Evolutionary conservation across 2,888 invertebrate species (phyloP).

Genomic region (Rugalucina vietnamica): DNA sequence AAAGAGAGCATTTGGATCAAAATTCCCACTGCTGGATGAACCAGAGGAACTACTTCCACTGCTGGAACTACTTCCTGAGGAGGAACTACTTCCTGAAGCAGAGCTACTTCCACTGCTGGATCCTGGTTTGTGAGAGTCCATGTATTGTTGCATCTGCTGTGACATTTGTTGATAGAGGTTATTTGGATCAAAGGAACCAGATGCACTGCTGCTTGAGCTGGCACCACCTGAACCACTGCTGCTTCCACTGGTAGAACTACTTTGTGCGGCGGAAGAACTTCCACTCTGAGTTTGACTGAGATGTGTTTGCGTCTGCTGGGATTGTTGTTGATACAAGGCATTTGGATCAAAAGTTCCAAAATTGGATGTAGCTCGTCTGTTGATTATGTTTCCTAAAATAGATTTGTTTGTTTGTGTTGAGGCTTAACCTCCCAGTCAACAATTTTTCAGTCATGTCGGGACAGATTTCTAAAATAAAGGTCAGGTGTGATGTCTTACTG

Average conservation of each 20-base stretch:
- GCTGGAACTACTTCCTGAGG: not conserved
- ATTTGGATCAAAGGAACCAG: slow-evolving; percentile 31
- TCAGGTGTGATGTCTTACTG: not conserved
- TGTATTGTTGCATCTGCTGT: slow-evolving; percentile 31
- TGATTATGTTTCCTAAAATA: not conserved
- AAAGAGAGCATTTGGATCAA: slow-evolving; percentile 38
- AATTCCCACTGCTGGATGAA: slow-evolving; percentile 20
- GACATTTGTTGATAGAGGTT: slow-evolving; percentile 21
- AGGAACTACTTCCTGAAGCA: slow-evolving; percentile 8
- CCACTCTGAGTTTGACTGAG: slow-evolving; percentile 11
- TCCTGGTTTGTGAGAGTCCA: slow-evolving; percentile 29
- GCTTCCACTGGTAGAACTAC: not conserved
- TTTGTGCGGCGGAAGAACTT: not conserved
- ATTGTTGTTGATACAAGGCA: slow-evolving; percentile 22
- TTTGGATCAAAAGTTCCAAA: slow-evolving; percentile 29
- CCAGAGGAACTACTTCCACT: slow-evolving; percentile 1
- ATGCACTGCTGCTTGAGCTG: not conserved
- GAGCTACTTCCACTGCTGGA: slow-evolving; percentile 14
- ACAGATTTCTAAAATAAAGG: not conserved
- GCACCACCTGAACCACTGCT: not conserved
- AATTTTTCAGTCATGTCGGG: not conserved
- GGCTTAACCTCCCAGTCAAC: not conserved
- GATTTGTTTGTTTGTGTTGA: not conserved
- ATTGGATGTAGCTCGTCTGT: not conserved
- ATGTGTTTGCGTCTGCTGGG: slow-evolving; percentile 6